Evolutionary conservation across 2,888 invertebrate species (phyloP).

Genomic region (Abrostola tripartita): DNA sequence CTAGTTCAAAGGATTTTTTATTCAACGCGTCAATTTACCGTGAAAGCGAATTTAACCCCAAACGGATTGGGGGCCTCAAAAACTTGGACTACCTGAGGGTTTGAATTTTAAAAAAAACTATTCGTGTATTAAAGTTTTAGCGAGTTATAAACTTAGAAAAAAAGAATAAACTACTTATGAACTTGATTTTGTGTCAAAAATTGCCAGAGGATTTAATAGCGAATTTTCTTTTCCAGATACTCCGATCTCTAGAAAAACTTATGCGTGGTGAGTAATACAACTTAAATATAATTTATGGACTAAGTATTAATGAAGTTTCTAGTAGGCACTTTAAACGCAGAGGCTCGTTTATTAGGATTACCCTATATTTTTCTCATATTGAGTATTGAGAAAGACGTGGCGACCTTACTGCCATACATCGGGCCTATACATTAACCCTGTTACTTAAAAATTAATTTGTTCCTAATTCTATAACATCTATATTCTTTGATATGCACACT

Average conservation of each 20-base stretch:
- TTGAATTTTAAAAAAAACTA: conserved; percentile 59
- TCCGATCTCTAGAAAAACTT: conserved; percentile 6
- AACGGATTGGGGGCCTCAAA: conserved; percentile 68
- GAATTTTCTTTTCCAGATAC: conserved; percentile 49
- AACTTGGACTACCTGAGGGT: conserved; percentile 70
- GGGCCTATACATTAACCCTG: no score
- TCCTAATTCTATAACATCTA: no score
- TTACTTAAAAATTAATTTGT: no score
- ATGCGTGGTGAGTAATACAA: conserved; percentile 40
- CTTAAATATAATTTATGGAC: no score
- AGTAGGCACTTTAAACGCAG: no score
- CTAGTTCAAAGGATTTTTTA: conserved; percentile 74
- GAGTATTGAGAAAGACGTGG: no score
- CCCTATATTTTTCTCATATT: no score
- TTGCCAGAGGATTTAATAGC: not conserved
- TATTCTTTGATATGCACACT: no score
- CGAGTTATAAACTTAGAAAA: conserved; percentile 52
- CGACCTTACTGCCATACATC: no score
- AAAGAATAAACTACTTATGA: conserved; percentile 13
- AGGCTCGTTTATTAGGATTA: no score
- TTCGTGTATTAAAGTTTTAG: conserved; percentile 66
- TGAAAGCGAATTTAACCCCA: conserved; percentile 79
- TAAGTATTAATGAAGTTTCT: no score
- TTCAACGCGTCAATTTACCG: conserved; percentile 73
- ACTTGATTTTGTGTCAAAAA: conserved; percentile 7